Evolutionary conservation across 1,140 invertebrate genomes (phyloP).

Genomic region (Bombus waltoni): DNA sequence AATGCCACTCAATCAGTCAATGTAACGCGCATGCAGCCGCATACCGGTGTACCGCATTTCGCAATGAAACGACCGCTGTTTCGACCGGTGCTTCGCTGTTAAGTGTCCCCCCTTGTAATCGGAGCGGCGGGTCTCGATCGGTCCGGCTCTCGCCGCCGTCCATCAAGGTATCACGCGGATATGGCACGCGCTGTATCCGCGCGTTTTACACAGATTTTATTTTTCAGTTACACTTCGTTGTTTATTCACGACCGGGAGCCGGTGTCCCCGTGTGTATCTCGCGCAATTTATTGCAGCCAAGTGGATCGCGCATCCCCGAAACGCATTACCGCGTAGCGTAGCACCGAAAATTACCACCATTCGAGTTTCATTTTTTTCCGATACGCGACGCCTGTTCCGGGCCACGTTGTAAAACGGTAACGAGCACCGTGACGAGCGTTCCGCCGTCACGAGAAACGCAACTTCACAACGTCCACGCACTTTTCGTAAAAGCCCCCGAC

Average conservation of each 20-base stretch:
- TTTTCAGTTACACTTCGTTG: slow-evolving; percentile 68
- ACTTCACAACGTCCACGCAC: background rate
- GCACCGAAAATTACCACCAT: slow-evolving; percentile 7
- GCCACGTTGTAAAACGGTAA: slow-evolving; percentile 23
- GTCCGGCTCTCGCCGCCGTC: slow-evolving; percentile 23
- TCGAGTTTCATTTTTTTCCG: background rate
- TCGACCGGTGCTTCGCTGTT: slow-evolving; percentile 62
- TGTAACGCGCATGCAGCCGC: slow-evolving; percentile 79
- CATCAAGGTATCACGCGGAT: slow-evolving; percentile 62
- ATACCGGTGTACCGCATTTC: slow-evolving; percentile 72
- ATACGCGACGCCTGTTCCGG: background rate
- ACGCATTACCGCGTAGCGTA: background rate
- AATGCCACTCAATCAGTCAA: slow-evolving; percentile 83
- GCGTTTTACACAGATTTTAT: slow-evolving; percentile 63
- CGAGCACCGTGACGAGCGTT: background rate
- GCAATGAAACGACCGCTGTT: slow-evolving; percentile 70
- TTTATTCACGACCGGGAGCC: slow-evolving; percentile 52
- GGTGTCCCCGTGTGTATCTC: slow-evolving; percentile 15
- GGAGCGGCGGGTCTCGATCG: slow-evolving; percentile 39
- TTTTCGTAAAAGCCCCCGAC: slow-evolving; percentile 35
- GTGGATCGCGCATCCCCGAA: background rate
- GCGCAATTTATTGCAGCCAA: slow-evolving; percentile 3
- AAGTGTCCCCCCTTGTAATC: slow-evolving; percentile 68
- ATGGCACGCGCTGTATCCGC: slow-evolving; percentile 45
- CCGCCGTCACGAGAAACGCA: slow-evolving; percentile 1